Evolutionary conservation across 2,888 invertebrate species (phyloP).

Genomic region (Caenorhabditis sulstoni): DNA sequence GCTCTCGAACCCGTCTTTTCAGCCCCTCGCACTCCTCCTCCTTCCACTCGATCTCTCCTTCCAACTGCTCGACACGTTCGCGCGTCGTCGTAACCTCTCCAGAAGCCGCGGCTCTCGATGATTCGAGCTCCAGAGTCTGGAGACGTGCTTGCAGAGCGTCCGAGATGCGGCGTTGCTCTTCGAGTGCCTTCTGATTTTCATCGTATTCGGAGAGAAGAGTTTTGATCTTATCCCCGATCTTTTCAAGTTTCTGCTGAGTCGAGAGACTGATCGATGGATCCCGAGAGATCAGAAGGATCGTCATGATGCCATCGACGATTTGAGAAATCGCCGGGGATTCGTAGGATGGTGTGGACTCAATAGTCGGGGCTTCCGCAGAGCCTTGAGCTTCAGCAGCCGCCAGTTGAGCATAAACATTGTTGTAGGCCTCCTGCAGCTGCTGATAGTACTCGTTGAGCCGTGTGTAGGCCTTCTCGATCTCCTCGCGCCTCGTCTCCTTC

Average conservation of each 20-base stretch:
- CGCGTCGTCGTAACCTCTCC: conserved; percentile 23
- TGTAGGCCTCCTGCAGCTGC: conserved; percentile 71
- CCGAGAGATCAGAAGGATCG: conserved; percentile 31
- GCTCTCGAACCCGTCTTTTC: conserved; percentile 58
- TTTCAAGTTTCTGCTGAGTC: conserved; percentile 36
- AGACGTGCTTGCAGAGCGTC: conserved; percentile 61
- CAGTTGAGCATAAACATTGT: conserved; percentile 64
- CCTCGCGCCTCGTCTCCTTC: conserved; percentile 68
- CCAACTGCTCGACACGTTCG: conserved; percentile 50
- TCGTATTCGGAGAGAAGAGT: conserved; percentile 39
- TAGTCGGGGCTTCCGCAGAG: neutral
- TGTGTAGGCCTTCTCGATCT: conserved; percentile 71
- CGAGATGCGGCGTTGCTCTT: conserved; percentile 56
- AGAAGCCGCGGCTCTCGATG: conserved; percentile 1
- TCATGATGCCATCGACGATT: conserved; percentile 46
- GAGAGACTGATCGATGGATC: conserved; percentile 7
- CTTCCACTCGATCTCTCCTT: conserved; percentile 69
- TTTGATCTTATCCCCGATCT: conserved; percentile 46
- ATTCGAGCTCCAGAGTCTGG: conserved; percentile 21
- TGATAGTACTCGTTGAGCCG: conserved; percentile 70
- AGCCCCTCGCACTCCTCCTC: conserved; percentile 63
- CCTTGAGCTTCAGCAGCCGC: conserved; percentile 11
- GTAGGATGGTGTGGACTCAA: neutral
- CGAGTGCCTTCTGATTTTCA: conserved; percentile 47
- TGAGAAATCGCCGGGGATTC: neutral